A percentile compares a stretch with the other conserved stretches of the same genome.
Evolutionary conservation across 2,113 vertebrate genomes (phyloP).

Genomic region (Desmodus rotundus): DNA sequence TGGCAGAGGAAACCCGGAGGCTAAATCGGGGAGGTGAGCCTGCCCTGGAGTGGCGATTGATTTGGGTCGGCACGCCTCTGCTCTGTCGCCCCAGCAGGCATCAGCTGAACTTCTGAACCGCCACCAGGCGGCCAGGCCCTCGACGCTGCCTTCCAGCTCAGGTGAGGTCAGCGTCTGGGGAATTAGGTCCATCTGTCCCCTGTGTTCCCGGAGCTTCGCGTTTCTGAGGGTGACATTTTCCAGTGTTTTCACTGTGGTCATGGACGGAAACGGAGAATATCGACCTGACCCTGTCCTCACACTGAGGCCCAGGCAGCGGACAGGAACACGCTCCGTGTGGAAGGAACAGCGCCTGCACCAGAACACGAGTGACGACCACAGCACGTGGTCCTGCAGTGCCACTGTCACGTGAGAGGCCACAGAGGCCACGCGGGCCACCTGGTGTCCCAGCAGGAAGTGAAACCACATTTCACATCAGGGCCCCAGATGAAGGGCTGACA

Average conservation of each 20-base stretch:
- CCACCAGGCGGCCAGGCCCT: too few relatives aligned
- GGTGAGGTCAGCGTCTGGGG: too few relatives aligned
- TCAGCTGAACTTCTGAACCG: too few relatives aligned
- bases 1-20: not conserved
- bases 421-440: rapidly evolving
- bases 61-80: rapidly evolving
- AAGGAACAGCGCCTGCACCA: not conserved
- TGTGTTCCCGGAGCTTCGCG: not conserved
- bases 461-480: not conserved
- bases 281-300: not conserved
- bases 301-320: rapidly evolving
- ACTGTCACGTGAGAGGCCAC: rapidly evolving
- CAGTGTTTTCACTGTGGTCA: not conserved
- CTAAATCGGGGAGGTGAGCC: not conserved
- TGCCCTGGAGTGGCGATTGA: rapidly evolving
- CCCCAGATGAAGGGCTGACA: not conserved
- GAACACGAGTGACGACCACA: rapidly evolving
- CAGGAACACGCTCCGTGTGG: not conserved
- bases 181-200: too few relatives aligned
- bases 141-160: too few relatives aligned
- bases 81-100: not conserved
- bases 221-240: not conserved
- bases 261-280: not conserved
- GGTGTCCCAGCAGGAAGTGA: too few relatives aligned
- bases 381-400: rapidly evolving